phyloP scores from a whole-genome alignment of 2,113 vertebrate species.

The Strix uralensis region DNA sequence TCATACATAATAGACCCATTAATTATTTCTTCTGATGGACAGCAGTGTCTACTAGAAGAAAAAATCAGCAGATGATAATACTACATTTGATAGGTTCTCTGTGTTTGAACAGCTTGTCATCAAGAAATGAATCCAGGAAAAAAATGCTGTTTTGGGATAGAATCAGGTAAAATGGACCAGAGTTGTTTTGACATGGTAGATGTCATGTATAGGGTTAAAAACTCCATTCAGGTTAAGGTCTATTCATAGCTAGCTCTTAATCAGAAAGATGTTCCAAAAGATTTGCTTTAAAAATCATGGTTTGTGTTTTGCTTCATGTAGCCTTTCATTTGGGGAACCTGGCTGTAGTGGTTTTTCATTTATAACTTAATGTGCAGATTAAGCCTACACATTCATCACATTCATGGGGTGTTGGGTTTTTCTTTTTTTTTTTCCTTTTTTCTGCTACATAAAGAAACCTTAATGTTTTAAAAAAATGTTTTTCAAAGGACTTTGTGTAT shows the following conservation, averaged over 20 bases:
- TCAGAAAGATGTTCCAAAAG: not conserved
- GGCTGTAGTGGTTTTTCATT: not conserved
- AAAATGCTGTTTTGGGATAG: slow-evolving; percentile 46
- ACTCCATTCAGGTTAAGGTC: not conserved
- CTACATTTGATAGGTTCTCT: slow-evolving; percentile 59
- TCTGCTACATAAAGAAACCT: not conserved
- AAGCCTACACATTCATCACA: not conserved
- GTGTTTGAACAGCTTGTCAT: slow-evolving; percentile 72
- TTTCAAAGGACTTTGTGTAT: not conserved
- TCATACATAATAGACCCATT: slow-evolving; percentile 75
- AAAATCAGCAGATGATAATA: slow-evolving; percentile 64
- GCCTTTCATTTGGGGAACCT: not conserved
- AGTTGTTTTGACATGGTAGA: slow-evolving; percentile 63
- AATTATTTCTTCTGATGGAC: slow-evolving; percentile 80
- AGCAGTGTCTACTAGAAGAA: slow-evolving; percentile 65
- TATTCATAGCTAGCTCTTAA: slow-evolving; percentile 23
- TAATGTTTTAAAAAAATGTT: not conserved
- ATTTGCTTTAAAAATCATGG: not conserved
- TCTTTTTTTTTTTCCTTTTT: not conserved
- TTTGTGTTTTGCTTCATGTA: slow-evolving; percentile 1
- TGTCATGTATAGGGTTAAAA: slow-evolving; percentile 55
- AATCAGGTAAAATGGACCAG: slow-evolving; percentile 67
- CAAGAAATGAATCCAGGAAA: slow-evolving; percentile 51
- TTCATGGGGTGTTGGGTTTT: not conserved
- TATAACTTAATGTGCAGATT: not conserved